phyloP scores from a whole-genome alignment of 2,888 invertebrate genomes.

The Sepiola atlantica region DNA sequence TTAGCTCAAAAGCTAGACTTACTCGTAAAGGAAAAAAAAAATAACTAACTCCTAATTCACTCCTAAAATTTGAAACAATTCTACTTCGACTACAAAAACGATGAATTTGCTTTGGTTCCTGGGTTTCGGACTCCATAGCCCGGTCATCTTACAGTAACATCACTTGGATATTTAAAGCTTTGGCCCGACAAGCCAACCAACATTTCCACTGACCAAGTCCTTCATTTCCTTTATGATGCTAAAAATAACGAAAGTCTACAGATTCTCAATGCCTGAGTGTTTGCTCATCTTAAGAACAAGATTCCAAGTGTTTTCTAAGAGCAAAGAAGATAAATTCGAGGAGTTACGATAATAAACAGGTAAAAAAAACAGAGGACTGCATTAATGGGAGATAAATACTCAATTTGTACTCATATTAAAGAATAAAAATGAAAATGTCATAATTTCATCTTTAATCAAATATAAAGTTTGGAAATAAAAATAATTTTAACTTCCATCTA shows the following conservation, averaged over 20 bases:
- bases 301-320: background rate
- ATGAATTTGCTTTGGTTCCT: too few relatives aligned
- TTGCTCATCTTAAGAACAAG: background rate
- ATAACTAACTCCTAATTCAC: too few relatives aligned
- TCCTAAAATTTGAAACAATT: too few relatives aligned
- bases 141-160: background rate
- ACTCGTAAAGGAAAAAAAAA: too few relatives aligned
- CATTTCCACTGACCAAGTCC: background rate
- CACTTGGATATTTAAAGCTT: background rate
- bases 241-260: background rate
- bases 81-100: too few relatives aligned
- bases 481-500: background rate
- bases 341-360: too few relatives aligned
- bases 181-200: background rate
- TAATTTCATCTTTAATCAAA: background rate
- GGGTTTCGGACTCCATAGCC: too few relatives aligned
- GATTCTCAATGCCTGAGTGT: background rate
- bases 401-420: background rate
- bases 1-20: too few relatives aligned
- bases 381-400: background rate
- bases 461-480: background rate
- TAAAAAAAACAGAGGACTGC: too few relatives aligned
- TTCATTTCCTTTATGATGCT: background rate
- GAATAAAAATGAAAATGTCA: background rate
- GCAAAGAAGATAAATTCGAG: too few relatives aligned